Conservation (phyloP, 2,113 vertebrate genomes). For the Pluvianellus socialis region DNA sequence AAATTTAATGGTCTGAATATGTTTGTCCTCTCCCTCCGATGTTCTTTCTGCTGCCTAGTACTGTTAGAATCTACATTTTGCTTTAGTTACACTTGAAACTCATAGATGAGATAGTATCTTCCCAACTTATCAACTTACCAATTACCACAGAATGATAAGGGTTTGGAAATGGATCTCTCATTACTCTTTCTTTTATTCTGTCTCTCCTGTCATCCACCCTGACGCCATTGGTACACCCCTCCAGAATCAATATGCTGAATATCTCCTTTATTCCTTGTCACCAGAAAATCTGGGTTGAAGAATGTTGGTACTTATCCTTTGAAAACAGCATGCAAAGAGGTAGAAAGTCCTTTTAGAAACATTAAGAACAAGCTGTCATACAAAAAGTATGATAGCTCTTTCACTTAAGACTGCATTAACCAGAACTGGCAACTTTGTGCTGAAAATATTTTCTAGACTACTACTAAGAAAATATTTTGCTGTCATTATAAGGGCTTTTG, state of each 20-base stretch:
- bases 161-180: not conserved
- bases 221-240: not conserved
- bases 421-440: not conserved
- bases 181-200: not conserved
- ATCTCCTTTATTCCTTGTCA: not conserved
- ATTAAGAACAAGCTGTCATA: not conserved
- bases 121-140: not conserved
- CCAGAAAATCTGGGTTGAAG: not conserved
- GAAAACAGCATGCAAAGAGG: not conserved
- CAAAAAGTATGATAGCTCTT: not conserved
- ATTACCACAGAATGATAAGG: not conserved
- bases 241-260: not conserved
- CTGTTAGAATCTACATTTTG: not conserved
- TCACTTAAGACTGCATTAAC: not conserved
- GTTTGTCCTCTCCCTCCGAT: not conserved
- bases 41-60: not conserved
- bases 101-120: not conserved
- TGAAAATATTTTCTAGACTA: not conserved
- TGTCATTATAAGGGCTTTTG: not conserved
- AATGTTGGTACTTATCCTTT: not conserved
- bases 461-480: not conserved
- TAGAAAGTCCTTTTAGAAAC: not conserved
- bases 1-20: not conserved
- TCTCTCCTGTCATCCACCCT: not conserved
- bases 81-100: not conserved